Evolutionary conservation across 2,888 invertebrate genomes (phyloP).

Genomic region (Himalopsyche japonica): DNA sequence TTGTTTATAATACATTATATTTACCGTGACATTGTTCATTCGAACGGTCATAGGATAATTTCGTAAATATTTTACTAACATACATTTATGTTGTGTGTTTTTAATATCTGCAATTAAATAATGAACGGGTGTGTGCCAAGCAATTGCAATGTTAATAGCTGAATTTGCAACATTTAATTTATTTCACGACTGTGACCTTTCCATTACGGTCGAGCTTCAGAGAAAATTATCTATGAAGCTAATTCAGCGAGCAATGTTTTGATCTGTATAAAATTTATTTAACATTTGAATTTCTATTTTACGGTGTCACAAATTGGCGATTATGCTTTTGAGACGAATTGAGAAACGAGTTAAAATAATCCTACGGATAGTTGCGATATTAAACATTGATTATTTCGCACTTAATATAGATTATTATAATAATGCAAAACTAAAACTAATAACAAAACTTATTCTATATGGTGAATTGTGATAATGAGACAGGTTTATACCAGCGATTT

Average conservation of each 20-base stretch:
- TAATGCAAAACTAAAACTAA: no score
- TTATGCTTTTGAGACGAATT: not conserved
- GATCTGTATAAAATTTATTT: not conserved
- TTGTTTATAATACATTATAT: no score
- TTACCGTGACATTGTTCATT: no score
- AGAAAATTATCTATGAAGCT: not conserved
- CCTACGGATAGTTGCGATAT: not conserved
- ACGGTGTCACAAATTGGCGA: not conserved
- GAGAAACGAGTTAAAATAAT: not conserved
- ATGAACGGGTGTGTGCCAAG: not conserved
- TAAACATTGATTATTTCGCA: no score
- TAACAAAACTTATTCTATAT: no score
- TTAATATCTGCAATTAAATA: no score
- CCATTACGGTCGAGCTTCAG: not conserved
- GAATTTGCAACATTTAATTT: not conserved
- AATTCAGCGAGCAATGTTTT: not conserved
- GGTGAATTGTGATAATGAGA: no score
- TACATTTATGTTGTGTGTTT: no score
- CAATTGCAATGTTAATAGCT: not conserved
- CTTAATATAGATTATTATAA: no score
- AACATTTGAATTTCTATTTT: not conserved
- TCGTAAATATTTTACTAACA: no score
- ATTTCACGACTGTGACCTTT: constrained; percentile 23
- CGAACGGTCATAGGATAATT: no score
- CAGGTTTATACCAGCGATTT: no score